Conservation (phyloP, 92 coral and sea anemone species). For the Phenganax marumi region DNA sequence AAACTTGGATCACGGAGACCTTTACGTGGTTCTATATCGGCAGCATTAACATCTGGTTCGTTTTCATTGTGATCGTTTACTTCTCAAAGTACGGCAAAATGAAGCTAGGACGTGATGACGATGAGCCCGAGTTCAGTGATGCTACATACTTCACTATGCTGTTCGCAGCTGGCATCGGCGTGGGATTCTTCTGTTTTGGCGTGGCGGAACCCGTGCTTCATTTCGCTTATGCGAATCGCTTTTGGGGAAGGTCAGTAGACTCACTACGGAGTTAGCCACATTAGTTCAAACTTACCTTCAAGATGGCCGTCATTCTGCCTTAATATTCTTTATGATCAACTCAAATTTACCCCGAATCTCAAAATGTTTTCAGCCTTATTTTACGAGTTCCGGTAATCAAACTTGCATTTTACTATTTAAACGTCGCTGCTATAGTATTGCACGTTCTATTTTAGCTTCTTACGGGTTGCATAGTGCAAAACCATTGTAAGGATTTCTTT, state of each 20-base stretch:
- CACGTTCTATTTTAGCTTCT: no score
- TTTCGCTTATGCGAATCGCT: slow-evolving; percentile 59
- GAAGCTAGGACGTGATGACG: slow-evolving; percentile 70
- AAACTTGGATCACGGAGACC: slow-evolving; percentile 59
- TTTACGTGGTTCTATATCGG: slow-evolving; percentile 84
- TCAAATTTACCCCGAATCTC: no score
- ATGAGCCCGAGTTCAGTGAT: slow-evolving; percentile 73
- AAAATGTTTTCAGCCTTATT: no score
- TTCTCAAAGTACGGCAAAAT: slow-evolving; percentile 71
- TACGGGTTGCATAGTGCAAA: no score
- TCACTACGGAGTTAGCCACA: no score
- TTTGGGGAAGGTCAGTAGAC: slow-evolving; percentile 60
- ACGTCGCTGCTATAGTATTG: no score
- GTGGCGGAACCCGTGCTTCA: slow-evolving; percentile 47
- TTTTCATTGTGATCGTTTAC: slow-evolving; percentile 66
- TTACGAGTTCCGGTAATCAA: no score
- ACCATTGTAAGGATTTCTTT: no score
- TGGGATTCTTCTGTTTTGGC: slow-evolving; percentile 68
- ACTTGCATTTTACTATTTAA: no score
- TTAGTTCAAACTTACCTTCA: no score
- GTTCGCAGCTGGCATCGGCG: slow-evolving; percentile 73
- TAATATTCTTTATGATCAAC: no score
- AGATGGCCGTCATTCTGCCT: no score
- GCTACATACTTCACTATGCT: slow-evolving; percentile 72
- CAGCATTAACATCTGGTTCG: slow-evolving; percentile 68